Conservation (phyloP, 2,113 vertebrate species). For the Varanus salvator region DNA sequence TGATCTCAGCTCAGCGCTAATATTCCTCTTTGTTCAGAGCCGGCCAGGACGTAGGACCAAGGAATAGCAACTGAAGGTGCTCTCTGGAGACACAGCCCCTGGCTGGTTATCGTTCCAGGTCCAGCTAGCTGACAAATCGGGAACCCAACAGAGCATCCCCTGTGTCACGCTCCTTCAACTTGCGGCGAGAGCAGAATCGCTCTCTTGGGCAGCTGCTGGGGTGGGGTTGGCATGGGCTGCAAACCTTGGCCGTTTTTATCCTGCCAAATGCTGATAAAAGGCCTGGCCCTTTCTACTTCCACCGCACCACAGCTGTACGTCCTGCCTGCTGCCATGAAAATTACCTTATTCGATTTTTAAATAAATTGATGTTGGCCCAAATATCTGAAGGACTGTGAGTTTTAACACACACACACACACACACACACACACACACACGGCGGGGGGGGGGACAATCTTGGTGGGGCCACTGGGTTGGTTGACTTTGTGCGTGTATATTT, state of each 20-base stretch:
- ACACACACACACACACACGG: background rate
- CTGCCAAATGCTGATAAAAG: background rate
- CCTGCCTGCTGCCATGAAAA: conserved; percentile 71
- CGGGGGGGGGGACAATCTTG: conserved; percentile 56
- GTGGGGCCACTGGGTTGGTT: conserved; percentile 33
- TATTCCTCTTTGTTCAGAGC: background rate
- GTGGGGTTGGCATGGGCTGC: background rate
- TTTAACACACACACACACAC: conserved; percentile 44
- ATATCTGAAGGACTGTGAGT: conserved; percentile 66
- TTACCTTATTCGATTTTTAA: conserved; percentile 80
- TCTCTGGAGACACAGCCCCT: background rate
- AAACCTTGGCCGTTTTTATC: background rate
- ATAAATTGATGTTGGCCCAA: conserved; percentile 73
- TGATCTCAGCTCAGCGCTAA: background rate
- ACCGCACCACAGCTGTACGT: conserved; percentile 45
- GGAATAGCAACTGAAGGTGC: background rate
- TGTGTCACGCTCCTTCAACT: background rate
- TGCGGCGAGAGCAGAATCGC: background rate
- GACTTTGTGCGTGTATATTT: conserved; percentile 47
- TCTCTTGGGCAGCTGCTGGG: background rate
- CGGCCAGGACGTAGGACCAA: background rate
- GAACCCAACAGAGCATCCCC: too few relatives aligned
- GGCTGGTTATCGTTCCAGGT: background rate
- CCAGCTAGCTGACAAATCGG: background rate
- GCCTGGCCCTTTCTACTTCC: conserved; percentile 19